These are phyloP conservation scores for Galago senegalensis DNA, from an alignment of 2,797 vertebrate species.

Conservation along the genomic window DNA sequence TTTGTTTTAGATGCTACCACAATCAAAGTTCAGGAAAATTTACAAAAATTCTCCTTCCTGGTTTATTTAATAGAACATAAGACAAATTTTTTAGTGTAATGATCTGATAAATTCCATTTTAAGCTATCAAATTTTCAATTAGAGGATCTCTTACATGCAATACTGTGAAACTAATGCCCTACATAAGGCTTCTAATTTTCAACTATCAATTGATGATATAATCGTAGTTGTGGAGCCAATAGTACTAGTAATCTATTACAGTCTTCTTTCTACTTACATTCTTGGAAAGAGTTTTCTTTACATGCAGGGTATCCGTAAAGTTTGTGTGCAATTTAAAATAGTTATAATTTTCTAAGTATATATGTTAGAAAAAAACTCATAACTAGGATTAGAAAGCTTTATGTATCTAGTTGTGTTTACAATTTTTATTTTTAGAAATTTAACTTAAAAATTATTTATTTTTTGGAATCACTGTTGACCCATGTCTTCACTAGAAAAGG, in stretches of 20 bases:
- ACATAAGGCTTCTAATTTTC: neutral
- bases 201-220: constrained; percentile 8
- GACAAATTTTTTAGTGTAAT: neutral
- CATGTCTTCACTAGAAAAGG: no score
- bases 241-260: neutral
- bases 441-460: no score
- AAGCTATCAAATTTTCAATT: neutral
- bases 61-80: neutral
- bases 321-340: no score
- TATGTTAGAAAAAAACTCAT: no score
- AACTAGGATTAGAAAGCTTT: no score
- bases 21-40: neutral
- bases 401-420: no score
- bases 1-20: neutral
- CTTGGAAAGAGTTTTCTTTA: neutral
- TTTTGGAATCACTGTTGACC: no score
- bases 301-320: neutral
- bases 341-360: no score
- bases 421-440: no score
- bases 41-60: neutral
- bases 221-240: neutral
- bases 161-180: neutral
- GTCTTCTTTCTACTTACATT: neutral
- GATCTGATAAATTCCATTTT: neutral
- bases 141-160: neutral